Evolutionary conservation across 2,888 invertebrate species (phyloP).

Genomic region (Trisateles emortualis): DNA sequence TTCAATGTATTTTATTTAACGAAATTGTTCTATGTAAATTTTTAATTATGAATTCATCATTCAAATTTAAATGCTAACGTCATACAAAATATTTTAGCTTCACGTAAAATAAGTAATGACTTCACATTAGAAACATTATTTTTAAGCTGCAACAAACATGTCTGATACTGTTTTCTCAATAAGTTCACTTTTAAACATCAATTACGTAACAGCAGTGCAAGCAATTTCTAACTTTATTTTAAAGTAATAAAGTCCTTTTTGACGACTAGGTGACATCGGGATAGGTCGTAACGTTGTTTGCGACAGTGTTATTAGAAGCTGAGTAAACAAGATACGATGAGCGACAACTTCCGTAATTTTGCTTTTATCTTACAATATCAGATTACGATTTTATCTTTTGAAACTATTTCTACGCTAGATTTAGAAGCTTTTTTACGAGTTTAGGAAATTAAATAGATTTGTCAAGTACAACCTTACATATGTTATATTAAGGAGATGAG

Average conservation of each 20-base stretch:
- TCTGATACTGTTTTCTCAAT: not conserved
- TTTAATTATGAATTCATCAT: too few species aligned
- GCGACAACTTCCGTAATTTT: constrained; percentile 17
- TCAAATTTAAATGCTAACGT: too few species aligned
- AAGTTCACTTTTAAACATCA: not conserved
- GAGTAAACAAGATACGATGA: constrained; percentile 33
- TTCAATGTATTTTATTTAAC: too few species aligned
- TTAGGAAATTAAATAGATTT: too few species aligned
- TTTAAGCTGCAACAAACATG: too few species aligned
- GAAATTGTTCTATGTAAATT: too few species aligned
- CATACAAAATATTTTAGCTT: too few species aligned
- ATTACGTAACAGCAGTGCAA: not conserved
- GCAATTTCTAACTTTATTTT: not conserved
- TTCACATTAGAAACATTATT: too few species aligned
- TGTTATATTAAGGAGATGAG: too few species aligned
- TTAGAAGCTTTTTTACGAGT: not conserved
- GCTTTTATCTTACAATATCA: constrained; percentile 7
- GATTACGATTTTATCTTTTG: not conserved
- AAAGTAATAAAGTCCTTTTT: not conserved
- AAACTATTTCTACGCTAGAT: constrained; percentile 3
- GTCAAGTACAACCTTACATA: too few species aligned
- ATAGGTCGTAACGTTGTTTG: constrained; percentile 26
- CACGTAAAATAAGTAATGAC: too few species aligned
- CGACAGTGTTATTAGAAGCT: constrained; percentile 18
- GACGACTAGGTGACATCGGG: not conserved